Evolutionary conservation across 2,888 invertebrate genomes (phyloP), one percentile per base, ranked within the genome.

Genomic region (Pheosia gnoma): DNA sequence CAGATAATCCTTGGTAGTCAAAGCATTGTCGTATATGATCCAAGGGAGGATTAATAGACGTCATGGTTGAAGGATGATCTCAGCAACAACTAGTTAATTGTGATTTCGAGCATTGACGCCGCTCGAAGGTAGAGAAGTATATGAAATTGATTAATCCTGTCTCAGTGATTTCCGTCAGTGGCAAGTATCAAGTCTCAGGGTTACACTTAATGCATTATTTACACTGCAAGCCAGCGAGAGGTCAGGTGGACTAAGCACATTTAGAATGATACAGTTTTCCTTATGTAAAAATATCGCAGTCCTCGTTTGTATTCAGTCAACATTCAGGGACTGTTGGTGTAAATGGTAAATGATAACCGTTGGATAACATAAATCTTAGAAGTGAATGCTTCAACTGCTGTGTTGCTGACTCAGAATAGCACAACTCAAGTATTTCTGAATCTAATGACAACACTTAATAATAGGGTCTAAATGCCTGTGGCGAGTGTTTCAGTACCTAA

Each of bases 161-260:
- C 53, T 53, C 37, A 53, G 53, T 37, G 10, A 25, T 53, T 53
- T 53, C 53, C 53, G 53, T 37, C 25, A 4, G 25, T 10, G 11
- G 10, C 11, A 37, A 11, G 37, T 37, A 53, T 25, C 5, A 8
- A 25, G 37, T 53, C 37, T 53, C 53, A 53, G 53, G 53, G 53
- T 53, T 53, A 37, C 53, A 37, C 8, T 51, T 53, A 9, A 53
- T 53, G 37, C 53, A 53, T 53, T 53, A 53, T 53, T 53, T 53
- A 53, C 53, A 53, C 53, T 51, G 51, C 25, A 51, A 25, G 51
- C 51, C 25, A 11, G 11, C 37, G 11, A 37, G 8, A 53, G 53
- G 53, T 53, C 53, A 51, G n/a, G 13, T 25, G 4, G 11, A 53
- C 53, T 53, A 51, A 9, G 13, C 51, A 37, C 37, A 53, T 53